phyloP scores from a whole-genome alignment of 2,113 vertebrate genomes.

The Otis tarda region DNA sequence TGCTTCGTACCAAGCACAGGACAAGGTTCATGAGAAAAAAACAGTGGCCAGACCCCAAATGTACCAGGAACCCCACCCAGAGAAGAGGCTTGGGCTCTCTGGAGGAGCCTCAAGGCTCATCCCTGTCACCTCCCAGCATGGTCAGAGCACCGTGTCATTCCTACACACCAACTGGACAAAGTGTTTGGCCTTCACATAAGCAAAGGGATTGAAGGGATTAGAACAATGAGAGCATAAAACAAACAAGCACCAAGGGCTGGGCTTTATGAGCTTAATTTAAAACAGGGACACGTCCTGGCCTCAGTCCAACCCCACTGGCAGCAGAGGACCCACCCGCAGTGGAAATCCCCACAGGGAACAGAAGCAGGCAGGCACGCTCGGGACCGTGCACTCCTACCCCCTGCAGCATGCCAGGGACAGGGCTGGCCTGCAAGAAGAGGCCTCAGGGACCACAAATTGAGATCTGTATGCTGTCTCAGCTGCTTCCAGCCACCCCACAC shows the following conservation, averaged over 20 bases:
- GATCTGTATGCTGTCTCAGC: not conserved
- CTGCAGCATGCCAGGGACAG: not conserved
- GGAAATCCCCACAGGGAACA: not conserved
- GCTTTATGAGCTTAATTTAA: not conserved
- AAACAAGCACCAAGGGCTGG: not conserved
- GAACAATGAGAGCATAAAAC: conserved; percentile 35
- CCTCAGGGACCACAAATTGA: not conserved
- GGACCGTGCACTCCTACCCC: not conserved
- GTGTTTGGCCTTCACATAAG: not conserved
- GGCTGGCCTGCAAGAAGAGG: not conserved
- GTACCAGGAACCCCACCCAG: not conserved
- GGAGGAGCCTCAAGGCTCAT: not conserved
- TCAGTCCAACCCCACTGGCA: not conserved
- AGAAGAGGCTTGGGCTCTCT: not conserved
- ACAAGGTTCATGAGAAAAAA: not conserved
- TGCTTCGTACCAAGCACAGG: not conserved
- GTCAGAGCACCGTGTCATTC: not conserved
- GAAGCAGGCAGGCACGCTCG: accelerated
- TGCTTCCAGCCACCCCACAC: not conserved
- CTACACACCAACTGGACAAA: not conserved
- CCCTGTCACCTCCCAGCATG: not conserved
- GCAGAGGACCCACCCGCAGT: not conserved
- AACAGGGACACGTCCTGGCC: not conserved
- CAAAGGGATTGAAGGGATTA: conserved; percentile 27
- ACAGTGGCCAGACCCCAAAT: not conserved